A percentile compares a stretch with the other conserved stretches of the same genome.
Conservation (phyloP, 2,113 vertebrate species). For the Sander lucioperca region DNA sequence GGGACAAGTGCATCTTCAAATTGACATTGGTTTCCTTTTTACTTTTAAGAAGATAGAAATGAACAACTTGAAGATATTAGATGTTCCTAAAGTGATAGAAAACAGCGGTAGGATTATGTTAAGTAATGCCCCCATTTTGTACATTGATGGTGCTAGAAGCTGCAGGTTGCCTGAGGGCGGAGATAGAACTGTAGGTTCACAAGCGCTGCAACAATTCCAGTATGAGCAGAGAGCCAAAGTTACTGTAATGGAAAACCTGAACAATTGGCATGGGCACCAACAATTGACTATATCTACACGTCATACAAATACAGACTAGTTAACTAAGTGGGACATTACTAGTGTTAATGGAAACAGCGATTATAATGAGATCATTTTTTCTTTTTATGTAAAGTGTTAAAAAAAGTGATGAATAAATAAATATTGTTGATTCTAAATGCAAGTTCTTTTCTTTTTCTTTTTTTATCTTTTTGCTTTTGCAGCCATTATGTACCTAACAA, state of each 20-base stretch:
- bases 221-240: background rate
- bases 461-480: background rate
- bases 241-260: slow-evolving; percentile 46
- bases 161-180: slow-evolving; percentile 14
- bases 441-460: background rate
- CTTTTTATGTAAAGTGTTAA: background rate
- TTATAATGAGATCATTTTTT: background rate
- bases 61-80: background rate
- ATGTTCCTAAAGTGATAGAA: background rate
- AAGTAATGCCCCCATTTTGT: slow-evolving; percentile 18
- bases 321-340: background rate
- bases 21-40: no score
- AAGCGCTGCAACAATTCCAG: slow-evolving; percentile 11
- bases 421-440: background rate
- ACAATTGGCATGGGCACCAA: background rate
- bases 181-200: slow-evolving; percentile 24
- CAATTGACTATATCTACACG: background rate
- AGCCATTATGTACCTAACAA: background rate
- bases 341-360: background rate
- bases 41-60: background rate
- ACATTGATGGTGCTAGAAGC: slow-evolving; percentile 36
- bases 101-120: background rate
- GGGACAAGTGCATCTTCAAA: background rate
- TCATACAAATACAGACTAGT: background rate
- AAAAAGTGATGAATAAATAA: background rate